Evolutionary conservation across 2,113 vertebrate genomes (phyloP).

Genomic region (Sterna hirundo): DNA sequence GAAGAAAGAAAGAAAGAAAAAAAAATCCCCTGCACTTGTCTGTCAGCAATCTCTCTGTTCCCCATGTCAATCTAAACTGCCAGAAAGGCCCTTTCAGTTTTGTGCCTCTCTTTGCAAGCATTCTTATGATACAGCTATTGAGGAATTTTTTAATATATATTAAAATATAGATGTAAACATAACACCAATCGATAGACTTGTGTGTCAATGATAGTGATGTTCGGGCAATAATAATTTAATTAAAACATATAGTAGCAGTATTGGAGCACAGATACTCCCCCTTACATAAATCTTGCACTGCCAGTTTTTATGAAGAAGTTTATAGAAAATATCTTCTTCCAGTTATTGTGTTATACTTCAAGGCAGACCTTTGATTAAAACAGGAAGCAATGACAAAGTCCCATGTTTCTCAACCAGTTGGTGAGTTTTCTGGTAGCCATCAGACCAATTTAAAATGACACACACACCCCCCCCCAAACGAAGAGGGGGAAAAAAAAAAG

Average conservation of each 20-base stretch:
- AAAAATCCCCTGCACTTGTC: not conserved
- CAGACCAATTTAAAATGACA: not conserved
- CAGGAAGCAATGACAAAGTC: not conserved
- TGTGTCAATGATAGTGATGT: not conserved
- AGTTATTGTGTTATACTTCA: not conserved
- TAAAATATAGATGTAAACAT: not conserved
- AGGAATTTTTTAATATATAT: not conserved
- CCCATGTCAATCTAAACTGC: not conserved
- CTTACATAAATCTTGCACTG: not conserved
- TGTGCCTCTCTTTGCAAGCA: not conserved
- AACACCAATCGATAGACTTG: not conserved
- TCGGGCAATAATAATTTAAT: not conserved
- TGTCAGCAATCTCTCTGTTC: not conserved
- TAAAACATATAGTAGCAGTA: not conserved
- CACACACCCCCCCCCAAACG: not conserved
- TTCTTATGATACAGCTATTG: not conserved
- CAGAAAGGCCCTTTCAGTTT: not conserved
- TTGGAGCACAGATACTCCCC: not conserved
- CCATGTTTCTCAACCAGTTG: not conserved
- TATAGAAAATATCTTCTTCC: not conserved
- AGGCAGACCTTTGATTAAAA: not conserved
- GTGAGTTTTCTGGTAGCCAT: not conserved
- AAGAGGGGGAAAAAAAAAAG: not conserved
- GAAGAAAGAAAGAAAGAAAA: not conserved
- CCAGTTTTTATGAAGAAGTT: not conserved